A percentile compares a stretch with the other conserved stretches of the same genome.
These are phyloP conservation scores for Microchrysa polita DNA, from an alignment of 2,888 invertebrate species.

Conservation along the genomic window DNA sequence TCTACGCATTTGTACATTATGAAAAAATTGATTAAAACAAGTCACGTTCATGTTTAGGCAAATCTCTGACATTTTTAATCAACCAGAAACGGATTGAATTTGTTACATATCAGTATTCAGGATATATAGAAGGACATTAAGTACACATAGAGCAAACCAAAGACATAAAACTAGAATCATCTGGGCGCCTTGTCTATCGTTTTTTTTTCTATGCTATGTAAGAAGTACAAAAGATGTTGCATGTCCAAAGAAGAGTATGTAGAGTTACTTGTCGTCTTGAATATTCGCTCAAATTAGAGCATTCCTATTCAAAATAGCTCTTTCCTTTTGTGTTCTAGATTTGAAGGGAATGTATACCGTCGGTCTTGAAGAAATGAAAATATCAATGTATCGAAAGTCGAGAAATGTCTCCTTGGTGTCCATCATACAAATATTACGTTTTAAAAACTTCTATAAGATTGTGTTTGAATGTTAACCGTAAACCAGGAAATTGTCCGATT, in stretches of 20 bases:
- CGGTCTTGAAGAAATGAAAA: neutral
- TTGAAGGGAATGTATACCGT: slow-evolving; percentile 19
- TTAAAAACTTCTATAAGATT: too few species aligned
- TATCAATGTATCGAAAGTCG: slow-evolving; percentile 27
- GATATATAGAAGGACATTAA: slow-evolving; percentile 33
- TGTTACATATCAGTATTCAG: slow-evolving; percentile 40
- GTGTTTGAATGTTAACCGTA: slow-evolving; percentile 36
- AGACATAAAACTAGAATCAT: slow-evolving; percentile 25
- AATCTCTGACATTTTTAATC: slow-evolving; percentile 49
- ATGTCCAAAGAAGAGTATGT: slow-evolving; percentile 26
- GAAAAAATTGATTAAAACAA: slow-evolving; percentile 42
- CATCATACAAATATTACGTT: slow-evolving; percentile 9
- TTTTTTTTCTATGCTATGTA: slow-evolving; percentile 24
- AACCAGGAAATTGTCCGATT: slow-evolving; percentile 47
- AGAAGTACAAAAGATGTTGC: slow-evolving; percentile 29
- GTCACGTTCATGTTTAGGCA: slow-evolving; percentile 47
- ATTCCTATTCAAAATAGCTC: slow-evolving; percentile 48
- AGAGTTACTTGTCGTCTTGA: slow-evolving; percentile 33
- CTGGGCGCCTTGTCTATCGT: slow-evolving; percentile 36
- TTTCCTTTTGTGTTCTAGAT: too few species aligned
- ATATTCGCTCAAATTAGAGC: slow-evolving; percentile 47
- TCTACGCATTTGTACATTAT: neutral
- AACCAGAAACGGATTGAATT: slow-evolving; percentile 46
- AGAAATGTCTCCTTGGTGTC: slow-evolving; percentile 32
- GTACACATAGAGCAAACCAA: slow-evolving; percentile 33